A percentile compares a stretch with the other conserved stretches of the same genome.
Conservation (phyloP, 2,888 invertebrate genomes). For the Athrips mouffetella region DNA sequence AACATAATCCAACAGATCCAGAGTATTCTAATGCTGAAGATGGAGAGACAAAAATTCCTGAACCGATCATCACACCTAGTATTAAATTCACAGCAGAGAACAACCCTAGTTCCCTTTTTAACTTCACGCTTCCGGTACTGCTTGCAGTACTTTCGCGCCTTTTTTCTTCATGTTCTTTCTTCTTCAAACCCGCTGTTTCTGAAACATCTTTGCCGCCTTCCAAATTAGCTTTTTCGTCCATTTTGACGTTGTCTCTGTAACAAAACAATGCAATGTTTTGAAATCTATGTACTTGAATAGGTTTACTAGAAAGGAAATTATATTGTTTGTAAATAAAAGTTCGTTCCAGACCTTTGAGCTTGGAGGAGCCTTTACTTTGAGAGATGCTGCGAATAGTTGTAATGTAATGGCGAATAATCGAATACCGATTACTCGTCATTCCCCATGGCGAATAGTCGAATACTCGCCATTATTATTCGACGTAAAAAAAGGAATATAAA, state of each 20-base stretch:
- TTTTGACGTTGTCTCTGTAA: slow-evolving; percentile 12
- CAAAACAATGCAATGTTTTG: not conserved
- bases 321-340: too few relatives aligned
- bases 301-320: too few relatives aligned
- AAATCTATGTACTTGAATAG: too few relatives aligned
- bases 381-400: too few relatives aligned
- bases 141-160: not conserved
- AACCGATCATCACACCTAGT: slow-evolving; percentile 93
- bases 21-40: slow-evolving; percentile 85
- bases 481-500: too few relatives aligned
- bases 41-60: slow-evolving; percentile 92
- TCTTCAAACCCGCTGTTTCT: slow-evolving; percentile 23
- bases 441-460: too few relatives aligned
- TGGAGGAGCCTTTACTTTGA: too few relatives aligned
- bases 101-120: slow-evolving; percentile 87
- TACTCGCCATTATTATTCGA: too few relatives aligned
- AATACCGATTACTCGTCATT: too few relatives aligned
- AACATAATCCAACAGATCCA: slow-evolving; percentile 88
- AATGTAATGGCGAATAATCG: too few relatives aligned
- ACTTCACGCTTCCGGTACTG: slow-evolving; percentile 66
- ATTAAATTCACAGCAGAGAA: slow-evolving; percentile 90
- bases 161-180: not conserved
- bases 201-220: slow-evolving; percentile 27
- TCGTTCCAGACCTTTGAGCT: too few relatives aligned
- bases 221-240: slow-evolving; percentile 17